Conservation (phyloP, 2,113 vertebrate genomes). For the Haliaeetus leucogaster region DNA sequence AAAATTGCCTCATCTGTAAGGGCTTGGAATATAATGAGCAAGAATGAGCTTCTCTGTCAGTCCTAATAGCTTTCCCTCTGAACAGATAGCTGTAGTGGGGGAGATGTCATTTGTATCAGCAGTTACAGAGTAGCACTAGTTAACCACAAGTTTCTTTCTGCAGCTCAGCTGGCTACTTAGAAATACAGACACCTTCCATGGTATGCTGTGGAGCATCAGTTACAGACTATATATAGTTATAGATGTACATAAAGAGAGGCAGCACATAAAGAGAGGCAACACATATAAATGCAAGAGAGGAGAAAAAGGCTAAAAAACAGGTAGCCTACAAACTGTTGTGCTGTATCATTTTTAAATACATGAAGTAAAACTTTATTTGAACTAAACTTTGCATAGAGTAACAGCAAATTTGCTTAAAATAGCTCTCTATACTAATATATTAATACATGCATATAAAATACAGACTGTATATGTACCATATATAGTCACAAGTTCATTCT, state of each 20-base stretch:
- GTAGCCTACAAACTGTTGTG: not conserved
- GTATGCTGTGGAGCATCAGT: not conserved
- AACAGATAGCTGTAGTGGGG: not conserved
- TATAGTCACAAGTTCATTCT: not conserved
- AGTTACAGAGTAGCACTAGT: not conserved
- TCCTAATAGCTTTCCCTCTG: constrained; percentile 8
- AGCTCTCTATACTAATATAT: not conserved
- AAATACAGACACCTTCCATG: not conserved
- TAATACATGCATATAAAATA: not conserved
- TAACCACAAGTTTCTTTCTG: not conserved
- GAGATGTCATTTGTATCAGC: not conserved
- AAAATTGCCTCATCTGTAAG: constrained; percentile 40
- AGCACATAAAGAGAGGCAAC: not conserved
- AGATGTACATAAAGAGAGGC: not conserved
- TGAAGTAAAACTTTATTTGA: not conserved
- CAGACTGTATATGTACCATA: not conserved
- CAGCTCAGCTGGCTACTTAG: not conserved
- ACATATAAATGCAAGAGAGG: not conserved
- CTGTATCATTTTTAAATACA: not conserved
- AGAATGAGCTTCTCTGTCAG: constrained; percentile 31
- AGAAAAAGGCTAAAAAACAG: not conserved
- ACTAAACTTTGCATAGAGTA: not conserved
- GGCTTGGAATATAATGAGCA: constrained; percentile 38
- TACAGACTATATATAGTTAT: not conserved
- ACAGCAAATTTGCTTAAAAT: not conserved